Percentiles rank a stretch among this genome's conserved stretches.
Conservation (phyloP, 2,888 invertebrate species). For the Spodoptera littoralis region DNA sequence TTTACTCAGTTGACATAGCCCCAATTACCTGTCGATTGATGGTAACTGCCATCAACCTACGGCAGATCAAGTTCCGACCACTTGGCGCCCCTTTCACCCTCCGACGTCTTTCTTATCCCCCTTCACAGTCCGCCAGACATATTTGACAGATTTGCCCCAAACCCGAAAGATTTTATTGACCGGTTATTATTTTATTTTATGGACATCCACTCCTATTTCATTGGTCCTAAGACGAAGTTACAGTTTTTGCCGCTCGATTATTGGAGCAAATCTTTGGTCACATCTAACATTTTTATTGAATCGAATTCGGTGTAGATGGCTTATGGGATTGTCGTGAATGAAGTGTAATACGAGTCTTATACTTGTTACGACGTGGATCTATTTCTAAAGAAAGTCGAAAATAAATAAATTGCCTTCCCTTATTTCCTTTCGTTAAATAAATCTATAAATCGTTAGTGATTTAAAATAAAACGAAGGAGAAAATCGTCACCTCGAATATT, state of each 20-base stretch:
- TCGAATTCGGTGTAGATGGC: constrained; percentile 72
- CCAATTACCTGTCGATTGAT: constrained; percentile 86
- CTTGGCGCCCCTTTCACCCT: constrained; percentile 75
- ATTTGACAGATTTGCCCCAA: constrained; percentile 84
- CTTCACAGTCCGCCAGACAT: constrained; percentile 69
- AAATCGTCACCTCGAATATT: constrained; percentile 56
- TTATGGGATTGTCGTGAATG: constrained; percentile 75
- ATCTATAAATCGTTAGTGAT: constrained; percentile 19
- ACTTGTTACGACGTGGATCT: constrained; percentile 42
- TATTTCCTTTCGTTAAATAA: constrained; percentile 1
- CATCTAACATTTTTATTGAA: constrained; percentile 82
- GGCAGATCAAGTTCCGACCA: constrained; percentile 84
- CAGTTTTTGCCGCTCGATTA: constrained; percentile 84
- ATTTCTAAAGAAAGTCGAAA: neutral
- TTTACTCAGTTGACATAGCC: constrained; percentile 76
- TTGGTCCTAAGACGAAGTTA: constrained; percentile 81
- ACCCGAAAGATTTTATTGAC: constrained; percentile 84
- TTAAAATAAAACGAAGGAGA: constrained; percentile 17
- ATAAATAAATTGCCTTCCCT: too few species aligned
- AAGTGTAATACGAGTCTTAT: constrained; percentile 67
- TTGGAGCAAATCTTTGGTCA: constrained; percentile 80
- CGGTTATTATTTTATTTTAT: constrained; percentile 89
- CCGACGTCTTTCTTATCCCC: constrained; percentile 69
- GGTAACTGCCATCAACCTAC: constrained; percentile 75
- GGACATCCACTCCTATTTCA: constrained; percentile 87